phyloP scores from a whole-genome alignment of 1,140 invertebrate species.

The Caenorhabditis brenneri region DNA sequence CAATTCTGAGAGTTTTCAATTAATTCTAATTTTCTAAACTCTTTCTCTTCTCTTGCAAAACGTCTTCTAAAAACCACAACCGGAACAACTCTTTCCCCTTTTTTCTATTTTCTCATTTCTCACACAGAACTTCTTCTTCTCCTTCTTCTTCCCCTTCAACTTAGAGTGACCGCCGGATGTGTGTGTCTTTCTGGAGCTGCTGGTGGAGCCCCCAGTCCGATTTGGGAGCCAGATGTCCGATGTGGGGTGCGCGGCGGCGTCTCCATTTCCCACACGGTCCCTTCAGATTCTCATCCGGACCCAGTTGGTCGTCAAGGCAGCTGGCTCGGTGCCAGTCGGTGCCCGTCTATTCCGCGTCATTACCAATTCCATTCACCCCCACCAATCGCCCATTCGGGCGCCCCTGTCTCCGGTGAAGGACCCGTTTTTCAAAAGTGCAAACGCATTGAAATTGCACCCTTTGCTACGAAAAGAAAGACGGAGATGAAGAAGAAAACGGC shows the following conservation, averaged over 20 bases:
- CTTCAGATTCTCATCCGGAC: constrained; percentile 14
- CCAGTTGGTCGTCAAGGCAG: constrained; percentile 21
- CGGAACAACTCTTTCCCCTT: no score
- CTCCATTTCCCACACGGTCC: background rate
- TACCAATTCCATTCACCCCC: background rate
- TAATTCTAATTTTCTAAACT: no score
- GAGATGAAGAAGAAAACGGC: background rate
- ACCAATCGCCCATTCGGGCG: no score
- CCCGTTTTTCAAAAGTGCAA: constrained; percentile 33
- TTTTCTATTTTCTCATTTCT: no score
- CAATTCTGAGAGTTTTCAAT: no score
- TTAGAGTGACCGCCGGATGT: constrained; percentile 7
- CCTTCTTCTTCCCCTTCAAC: background rate
- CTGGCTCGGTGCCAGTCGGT: constrained; percentile 24
- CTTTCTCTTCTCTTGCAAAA: no score
- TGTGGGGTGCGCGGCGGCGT: background rate
- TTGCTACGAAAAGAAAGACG: background rate
- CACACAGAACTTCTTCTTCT: background rate
- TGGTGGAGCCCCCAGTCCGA: background rate
- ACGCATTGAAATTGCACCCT: constrained; percentile 25
- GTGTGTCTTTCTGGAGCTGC: background rate
- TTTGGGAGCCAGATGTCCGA: constrained; percentile 17
- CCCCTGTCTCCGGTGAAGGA: background rate
- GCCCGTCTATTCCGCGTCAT: background rate
- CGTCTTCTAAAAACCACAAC: no score